Base-by-base conservation (phyloP, 2,888 invertebrate genomes). In the Tipula vernalis region DNA sequence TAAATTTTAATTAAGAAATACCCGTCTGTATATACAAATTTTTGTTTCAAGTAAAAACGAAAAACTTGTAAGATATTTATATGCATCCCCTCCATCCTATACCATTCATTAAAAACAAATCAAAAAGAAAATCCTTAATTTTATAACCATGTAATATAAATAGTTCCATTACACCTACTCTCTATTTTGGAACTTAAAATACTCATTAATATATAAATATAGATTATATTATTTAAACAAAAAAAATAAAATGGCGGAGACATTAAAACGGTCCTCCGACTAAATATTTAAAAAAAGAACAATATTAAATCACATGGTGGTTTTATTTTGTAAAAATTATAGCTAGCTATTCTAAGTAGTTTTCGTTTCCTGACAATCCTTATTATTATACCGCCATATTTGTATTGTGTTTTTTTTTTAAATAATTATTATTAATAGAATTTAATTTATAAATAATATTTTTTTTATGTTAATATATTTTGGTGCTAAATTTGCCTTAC, bases 21-120 rank as follows among this genome's bases (percentile, higher is more conserved):
- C 15, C 28, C 36, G 15, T 85, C 15, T 85, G 36, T 36, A 85
- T n/a, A 85, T 36, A 85, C 41, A 85, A 39, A 85, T 85, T 85
- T 85, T 85, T 85, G 71, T 71, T 71, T 71, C 71, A 71, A 71
- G 71, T 71, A 71, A 71, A 71, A 71, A 71, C 71, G 10, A 71
- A 71, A 71, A 71, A 71, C 71, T 71, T 71, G 71, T 71, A 71
- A 71, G 28, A 71, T 71, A 71, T 71, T 71, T 71, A 28, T 28
- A 71, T 71, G 71, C 71, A 71, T 71, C 71, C 2, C 13, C 10
- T 3, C 51, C 51, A 3, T 51, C n/a, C n/a, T n/a, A n/a, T n/a
- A 51, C 51, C 71, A 18, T 28, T 28, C 71, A 71, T 71, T 28
- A 71, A 71, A 71, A 51, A n/a, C 0, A 51, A 15, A 71, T 71